Conservation (phyloP, 2,113 vertebrate genomes). For the Anser cygnoides region DNA sequence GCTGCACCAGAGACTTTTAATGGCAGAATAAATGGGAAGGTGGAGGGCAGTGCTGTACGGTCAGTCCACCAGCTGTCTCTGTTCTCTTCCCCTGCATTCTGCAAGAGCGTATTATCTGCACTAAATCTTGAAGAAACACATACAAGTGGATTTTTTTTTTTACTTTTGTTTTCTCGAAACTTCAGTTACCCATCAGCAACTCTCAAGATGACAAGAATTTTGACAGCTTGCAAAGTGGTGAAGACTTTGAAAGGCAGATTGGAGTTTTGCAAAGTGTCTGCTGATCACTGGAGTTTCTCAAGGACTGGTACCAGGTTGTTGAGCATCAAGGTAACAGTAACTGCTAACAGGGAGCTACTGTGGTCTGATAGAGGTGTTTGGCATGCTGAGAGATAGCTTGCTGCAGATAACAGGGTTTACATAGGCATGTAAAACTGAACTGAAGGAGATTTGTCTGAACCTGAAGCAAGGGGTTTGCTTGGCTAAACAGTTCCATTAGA, state of each 20-base stretch:
- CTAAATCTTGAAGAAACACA: not conserved
- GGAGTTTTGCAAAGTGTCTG: conserved; percentile 66
- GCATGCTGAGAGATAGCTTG: not conserved
- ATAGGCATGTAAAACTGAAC: not conserved
- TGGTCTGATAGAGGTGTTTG: not conserved
- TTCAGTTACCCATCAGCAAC: conserved; percentile 10
- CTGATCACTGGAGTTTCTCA: conserved; percentile 66
- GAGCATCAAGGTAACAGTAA: conserved; percentile 85
- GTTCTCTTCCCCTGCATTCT: conserved; percentile 12
- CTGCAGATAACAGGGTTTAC: not conserved
- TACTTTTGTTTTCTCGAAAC: conserved; percentile 9
- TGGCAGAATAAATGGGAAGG: conserved; percentile 67
- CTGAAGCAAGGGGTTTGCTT: not conserved
- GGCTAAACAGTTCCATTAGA: not conserved
- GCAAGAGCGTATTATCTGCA: not conserved
- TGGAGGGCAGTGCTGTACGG: not conserved
- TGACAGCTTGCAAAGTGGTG: conserved; percentile 81
- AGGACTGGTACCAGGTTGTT: conserved; percentile 73
- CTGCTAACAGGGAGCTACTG: not conserved
- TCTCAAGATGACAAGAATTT: conserved; percentile 85
- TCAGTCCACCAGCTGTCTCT: not conserved
- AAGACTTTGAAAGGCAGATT: conserved; percentile 79
- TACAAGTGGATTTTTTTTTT: conserved; percentile 12
- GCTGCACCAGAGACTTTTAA: conserved; percentile 55
- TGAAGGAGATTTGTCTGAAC: conserved; percentile 5